Evolutionary conservation across 2,888 invertebrate genomes (phyloP).

Genomic region (Sphinx pinastri): DNA sequence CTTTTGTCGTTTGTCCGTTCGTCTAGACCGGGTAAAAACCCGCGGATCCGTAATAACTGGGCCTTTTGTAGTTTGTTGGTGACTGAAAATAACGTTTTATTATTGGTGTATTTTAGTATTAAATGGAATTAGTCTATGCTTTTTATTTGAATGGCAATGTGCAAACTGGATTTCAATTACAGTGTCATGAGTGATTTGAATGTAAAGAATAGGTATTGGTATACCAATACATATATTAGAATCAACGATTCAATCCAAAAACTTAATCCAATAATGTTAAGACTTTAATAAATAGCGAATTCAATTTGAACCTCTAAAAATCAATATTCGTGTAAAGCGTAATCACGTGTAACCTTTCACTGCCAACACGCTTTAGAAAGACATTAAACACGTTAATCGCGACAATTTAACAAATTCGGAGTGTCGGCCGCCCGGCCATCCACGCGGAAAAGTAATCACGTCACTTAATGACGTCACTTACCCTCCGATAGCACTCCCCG

Average conservation of each 20-base stretch:
- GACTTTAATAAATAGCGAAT: not conserved
- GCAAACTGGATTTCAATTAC: not conserved
- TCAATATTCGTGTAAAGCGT: conserved; percentile 22
- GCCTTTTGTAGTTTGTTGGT: conserved; percentile 45
- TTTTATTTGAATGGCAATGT: not conserved
- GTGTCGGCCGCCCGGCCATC: conserved; percentile 66
- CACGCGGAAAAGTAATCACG: conserved; percentile 83
- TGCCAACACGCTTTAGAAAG: conserved; percentile 65
- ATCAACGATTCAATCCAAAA: not conserved
- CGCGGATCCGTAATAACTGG: conserved; percentile 54
- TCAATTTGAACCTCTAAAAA: conserved; percentile 10
- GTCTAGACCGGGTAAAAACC: conserved; percentile 73
- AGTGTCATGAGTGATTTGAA: not conserved
- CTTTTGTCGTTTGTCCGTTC: conserved; percentile 70
- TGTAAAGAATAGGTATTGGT: not conserved
- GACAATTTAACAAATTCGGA: conserved; percentile 78
- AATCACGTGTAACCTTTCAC: conserved; percentile 51
- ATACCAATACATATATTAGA: too few relatives aligned
- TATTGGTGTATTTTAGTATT: conserved; percentile 26
- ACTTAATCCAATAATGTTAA: too few relatives aligned
- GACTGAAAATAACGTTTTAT: conserved; percentile 36
- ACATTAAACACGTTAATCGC: conserved; percentile 80
- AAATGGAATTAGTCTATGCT: conserved; percentile 13
- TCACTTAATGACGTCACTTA: conserved; percentile 80
- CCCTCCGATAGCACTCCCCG: conserved; percentile 51